A percentile compares a stretch with the other conserved stretches of the same genome.
phyloP scores from a whole-genome alignment of 1,140 invertebrate genomes.

The Drosophila nigrodunni region DNA sequence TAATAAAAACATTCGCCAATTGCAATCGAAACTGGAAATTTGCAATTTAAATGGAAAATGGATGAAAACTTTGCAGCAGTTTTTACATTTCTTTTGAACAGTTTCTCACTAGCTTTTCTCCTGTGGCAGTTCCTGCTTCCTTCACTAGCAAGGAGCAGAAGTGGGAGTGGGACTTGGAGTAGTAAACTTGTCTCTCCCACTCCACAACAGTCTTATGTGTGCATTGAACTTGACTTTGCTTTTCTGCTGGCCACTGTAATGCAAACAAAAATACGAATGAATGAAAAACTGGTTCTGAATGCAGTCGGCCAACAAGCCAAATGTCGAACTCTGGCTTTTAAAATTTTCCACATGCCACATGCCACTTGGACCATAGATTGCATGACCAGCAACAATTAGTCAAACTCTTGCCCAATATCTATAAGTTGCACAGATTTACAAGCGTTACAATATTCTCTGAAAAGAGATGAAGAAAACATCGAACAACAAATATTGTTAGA shows the following conservation, averaged over 20 bases:
- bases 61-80: constrained; percentile 69
- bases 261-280: constrained; percentile 2
- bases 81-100: constrained; percentile 67
- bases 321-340: background rate
- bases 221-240: constrained; percentile 76
- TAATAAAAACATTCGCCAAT: constrained; percentile 43
- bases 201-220: constrained; percentile 57
- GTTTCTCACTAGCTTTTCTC: constrained; percentile 43
- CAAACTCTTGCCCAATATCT: background rate
- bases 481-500: too few relatives aligned
- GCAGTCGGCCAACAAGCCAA: constrained; percentile 5
- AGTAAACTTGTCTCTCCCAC: background rate
- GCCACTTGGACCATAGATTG: background rate
- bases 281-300: constrained; percentile 28
- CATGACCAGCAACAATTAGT: background rate
- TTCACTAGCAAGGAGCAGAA: constrained; percentile 2
- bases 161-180: background rate
- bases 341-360: background rate
- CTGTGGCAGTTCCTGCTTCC: constrained; percentile 38
- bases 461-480: background rate
- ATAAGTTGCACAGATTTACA: background rate
- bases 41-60: constrained; percentile 78
- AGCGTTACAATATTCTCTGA: too few relatives aligned
- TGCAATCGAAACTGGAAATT: constrained; percentile 77
- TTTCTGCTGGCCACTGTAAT: constrained; percentile 28